These are phyloP conservation scores for Tenodera sinensis DNA, from an alignment of 2,888 invertebrate genomes.

Conservation along the genomic window DNA sequence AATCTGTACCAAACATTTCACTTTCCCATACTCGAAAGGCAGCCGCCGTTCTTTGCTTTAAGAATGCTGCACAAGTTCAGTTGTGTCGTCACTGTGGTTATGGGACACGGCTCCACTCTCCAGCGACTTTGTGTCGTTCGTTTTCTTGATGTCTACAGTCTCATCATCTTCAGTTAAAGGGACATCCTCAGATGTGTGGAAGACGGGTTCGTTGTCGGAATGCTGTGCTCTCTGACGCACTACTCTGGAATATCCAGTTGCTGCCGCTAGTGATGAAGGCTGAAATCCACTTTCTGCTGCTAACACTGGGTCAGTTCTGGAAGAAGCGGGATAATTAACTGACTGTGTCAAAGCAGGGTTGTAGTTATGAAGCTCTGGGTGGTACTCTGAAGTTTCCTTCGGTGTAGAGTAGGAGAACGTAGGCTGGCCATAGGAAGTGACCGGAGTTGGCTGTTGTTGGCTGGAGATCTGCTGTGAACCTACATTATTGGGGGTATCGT, in stretches of 20 bases:
- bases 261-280: constrained; percentile 1
- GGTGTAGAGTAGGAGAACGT: neutral
- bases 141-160: neutral
- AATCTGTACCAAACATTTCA: neutral
- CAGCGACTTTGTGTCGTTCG: neutral
- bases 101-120: neutral
- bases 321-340: neutral
- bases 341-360: neutral
- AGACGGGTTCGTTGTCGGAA: neutral
- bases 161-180: neutral
- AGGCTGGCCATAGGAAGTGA: neutral
- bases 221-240: neutral
- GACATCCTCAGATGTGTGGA: neutral
- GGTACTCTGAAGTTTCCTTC: neutral
- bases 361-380: neutral
- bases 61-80: neutral
- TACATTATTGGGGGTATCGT: neutral
- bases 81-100: neutral
- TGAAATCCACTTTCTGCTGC: neutral
- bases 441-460: neutral
- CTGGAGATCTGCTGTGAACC: neutral
- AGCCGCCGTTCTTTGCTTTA: neutral
- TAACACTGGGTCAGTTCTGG: neutral
- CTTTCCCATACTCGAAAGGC: neutral
- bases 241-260: constrained; percentile 12